Conservation (phyloP, 2,797 vertebrate species). For the Alauda arvensis region DNA sequence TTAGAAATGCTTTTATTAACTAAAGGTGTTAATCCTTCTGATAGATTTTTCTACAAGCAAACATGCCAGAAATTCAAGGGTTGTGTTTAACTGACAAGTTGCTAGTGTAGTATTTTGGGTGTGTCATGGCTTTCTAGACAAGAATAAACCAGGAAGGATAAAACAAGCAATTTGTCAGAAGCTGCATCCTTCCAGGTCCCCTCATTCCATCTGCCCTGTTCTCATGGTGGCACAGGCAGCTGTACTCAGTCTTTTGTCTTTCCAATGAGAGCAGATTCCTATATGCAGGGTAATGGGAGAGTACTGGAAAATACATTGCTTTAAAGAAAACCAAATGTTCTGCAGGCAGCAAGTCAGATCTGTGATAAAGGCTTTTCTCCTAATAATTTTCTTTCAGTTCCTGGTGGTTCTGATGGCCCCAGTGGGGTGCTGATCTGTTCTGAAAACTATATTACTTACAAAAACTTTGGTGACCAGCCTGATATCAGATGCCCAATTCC, state of each 20-base stretch:
- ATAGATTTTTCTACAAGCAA: neutral
- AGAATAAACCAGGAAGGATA: neutral
- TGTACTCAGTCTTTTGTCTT: neutral
- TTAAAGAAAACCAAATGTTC: neutral
- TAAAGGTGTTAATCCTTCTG: neutral
- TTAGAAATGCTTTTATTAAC: neutral
- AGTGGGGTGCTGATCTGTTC: constrained; percentile 97
- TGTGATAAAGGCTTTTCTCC: neutral
- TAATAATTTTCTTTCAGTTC: constrained; percentile 74
- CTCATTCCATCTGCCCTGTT: neutral
- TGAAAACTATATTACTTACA: constrained; percentile 98
- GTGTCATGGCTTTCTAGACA: neutral
- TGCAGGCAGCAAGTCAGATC: neutral
- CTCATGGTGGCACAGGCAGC: neutral
- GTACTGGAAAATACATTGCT: neutral
- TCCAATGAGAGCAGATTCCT: rapidly evolving
- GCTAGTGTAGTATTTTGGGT: neutral
- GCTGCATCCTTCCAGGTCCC: neutral
- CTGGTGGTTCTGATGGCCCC: constrained; percentile 95
- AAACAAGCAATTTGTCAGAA: neutral
- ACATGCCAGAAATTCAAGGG: neutral
- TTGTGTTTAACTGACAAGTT: neutral
- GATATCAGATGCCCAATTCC: constrained; percentile 98
- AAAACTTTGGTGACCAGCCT: constrained; percentile 97
- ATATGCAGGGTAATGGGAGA: neutral